Conservation (phyloP, 2,888 invertebrate genomes). For the Pseudoips prasinana region DNA sequence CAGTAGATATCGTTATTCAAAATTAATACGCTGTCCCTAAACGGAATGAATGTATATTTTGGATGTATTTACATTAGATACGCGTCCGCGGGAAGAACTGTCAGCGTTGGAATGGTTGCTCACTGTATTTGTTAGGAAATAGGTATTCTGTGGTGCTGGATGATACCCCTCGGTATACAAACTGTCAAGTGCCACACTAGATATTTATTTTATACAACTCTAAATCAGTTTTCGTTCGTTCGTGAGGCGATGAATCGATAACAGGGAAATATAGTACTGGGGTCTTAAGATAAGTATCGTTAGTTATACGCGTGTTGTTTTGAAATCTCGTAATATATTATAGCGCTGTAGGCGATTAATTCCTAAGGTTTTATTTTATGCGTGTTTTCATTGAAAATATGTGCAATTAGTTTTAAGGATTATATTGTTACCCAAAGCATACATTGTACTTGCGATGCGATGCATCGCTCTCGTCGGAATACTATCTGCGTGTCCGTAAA, state of each 20-base stretch:
- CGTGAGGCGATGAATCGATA: conserved; percentile 44
- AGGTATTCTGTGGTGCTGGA: conserved; percentile 70
- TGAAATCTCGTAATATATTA: conserved; percentile 80
- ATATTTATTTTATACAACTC: conserved; percentile 63
- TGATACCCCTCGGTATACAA: conserved; percentile 45
- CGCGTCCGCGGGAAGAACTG: conserved; percentile 50
- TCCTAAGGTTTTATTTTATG: conserved; percentile 66
- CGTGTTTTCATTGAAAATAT: conserved; percentile 71
- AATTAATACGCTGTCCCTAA: conserved; percentile 49
- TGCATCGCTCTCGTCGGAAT: conserved; percentile 25
- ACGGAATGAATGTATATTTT: conserved; percentile 74
- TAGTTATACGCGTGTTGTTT: conserved; percentile 72
- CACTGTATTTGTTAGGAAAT: conserved; percentile 71
- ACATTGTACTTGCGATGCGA: conserved; percentile 54
- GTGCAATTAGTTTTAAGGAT: conserved; percentile 69
- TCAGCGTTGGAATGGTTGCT: conserved; percentile 73
- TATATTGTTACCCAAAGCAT: conserved; percentile 77
- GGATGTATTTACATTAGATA: conserved; percentile 70
- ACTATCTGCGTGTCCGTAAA: conserved; percentile 12
- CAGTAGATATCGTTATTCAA: conserved; percentile 42
- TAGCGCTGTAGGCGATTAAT: conserved; percentile 59
- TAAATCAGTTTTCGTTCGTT: conserved; percentile 43
- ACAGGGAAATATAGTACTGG: conserved; percentile 68
- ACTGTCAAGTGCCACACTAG: conserved; percentile 71
- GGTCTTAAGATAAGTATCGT: conserved; percentile 62